Conservation (phyloP, 2,797 vertebrate species). For the Tragelaphus eurycerus region DNA sequence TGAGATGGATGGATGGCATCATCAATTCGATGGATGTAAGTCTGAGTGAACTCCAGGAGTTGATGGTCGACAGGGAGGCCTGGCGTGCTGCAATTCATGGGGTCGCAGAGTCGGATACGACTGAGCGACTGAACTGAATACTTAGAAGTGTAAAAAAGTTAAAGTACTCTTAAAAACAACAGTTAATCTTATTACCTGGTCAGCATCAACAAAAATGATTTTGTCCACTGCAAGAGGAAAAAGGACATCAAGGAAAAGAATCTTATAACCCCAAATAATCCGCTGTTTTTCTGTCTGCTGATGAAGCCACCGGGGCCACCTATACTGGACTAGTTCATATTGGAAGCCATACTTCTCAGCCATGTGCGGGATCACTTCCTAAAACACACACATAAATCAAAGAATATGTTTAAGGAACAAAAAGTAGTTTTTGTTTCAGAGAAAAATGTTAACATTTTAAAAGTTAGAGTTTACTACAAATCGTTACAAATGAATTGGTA, state of each 20-base stretch:
- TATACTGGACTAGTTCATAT: conserved; percentile 97
- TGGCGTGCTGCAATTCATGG: no score
- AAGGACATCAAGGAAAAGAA: conserved; percentile 97
- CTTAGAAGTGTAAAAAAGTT: not conserved
- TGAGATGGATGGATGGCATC: no score
- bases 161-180: not conserved
- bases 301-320: conserved; percentile 97
- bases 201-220: conserved; percentile 98
- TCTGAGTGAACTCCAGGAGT: no score
- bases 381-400: not conserved
- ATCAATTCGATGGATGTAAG: no score
- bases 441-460: not conserved
- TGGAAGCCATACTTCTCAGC: conserved; percentile 91
- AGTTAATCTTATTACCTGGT: conserved; percentile 88
- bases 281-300: conserved; percentile 97
- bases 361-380: conserved; percentile 96
- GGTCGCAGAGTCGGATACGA: no score
- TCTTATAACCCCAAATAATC: conserved; percentile 98
- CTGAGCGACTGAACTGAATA: no score
- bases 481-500: not conserved
- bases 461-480: not conserved
- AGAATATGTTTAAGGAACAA: not conserved
- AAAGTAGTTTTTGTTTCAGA: not conserved
- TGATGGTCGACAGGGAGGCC: no score
- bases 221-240: conserved; percentile 97